phyloP scores from a whole-genome alignment of 2,113 vertebrate genomes.

The Spermophilus dauricus region DNA sequence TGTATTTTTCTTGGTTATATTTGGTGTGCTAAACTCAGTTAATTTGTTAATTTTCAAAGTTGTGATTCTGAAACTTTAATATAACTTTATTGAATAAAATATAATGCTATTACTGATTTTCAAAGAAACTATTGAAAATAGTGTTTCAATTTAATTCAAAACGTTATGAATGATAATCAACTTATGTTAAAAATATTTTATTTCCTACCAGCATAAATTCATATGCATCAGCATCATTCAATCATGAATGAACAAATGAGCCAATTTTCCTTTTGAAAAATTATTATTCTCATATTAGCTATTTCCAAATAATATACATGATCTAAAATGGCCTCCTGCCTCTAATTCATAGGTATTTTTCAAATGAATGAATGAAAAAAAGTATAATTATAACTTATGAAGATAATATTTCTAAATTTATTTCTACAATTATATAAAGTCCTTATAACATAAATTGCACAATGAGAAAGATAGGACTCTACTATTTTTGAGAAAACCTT shows the following conservation, averaged over 20 bases:
- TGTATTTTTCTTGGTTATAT: neutral
- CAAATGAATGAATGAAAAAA: neutral
- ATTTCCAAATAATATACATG: neutral
- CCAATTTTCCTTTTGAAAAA: neutral
- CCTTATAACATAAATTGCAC: neutral
- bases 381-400: neutral
- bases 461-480: neutral
- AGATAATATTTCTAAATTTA: neutral
- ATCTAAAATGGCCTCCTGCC: neutral
- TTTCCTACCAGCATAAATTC: neutral
- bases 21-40: neutral
- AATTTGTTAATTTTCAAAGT: slow-evolving; percentile 34
- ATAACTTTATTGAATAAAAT: slow-evolving; percentile 42
- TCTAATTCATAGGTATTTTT: neutral
- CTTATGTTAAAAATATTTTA: neutral
- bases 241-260: neutral
- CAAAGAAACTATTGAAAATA: slow-evolving; percentile 21
- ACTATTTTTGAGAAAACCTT: neutral
- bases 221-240: neutral
- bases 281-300: neutral
- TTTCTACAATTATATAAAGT: neutral
- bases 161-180: neutral
- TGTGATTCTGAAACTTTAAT: slow-evolving; percentile 24
- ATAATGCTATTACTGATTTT: neutral
- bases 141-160: slow-evolving; percentile 25